Evolutionary conservation across 2,113 vertebrate species (phyloP), one percentile per base, ranked within the genome.

Genomic region (Aegotheles bennettii): DNA sequence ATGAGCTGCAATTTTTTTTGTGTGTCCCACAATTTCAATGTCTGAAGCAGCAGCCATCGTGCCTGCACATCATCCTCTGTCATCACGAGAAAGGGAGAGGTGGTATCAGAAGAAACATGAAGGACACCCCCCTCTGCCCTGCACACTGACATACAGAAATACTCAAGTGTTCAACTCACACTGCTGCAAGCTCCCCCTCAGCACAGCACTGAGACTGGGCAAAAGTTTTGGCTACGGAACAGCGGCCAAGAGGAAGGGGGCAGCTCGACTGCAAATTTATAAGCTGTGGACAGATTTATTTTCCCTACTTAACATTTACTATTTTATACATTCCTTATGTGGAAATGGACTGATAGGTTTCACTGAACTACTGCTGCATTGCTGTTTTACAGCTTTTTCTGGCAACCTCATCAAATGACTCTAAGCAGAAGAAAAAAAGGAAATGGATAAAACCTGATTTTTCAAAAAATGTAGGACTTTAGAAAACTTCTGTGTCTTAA

Each of bases 241-340:
- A 54, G 54, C 19, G 0, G 92, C 84, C 81, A 76, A 82, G 33
- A 93, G 57, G 69, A 80, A 71, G 56, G 60, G 63, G 47, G 59
- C 65, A 68, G 65, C 82, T 65, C 84, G 2, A 73, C 23, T 75
- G 77, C 80, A 94, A 56, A 89, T 89, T 91, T 92, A 94, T 75
- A 26, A 47, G 65, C 70, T 87, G 85, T 53, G 78, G 85, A 93
- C 68, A 90, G 92, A 95, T 96, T 92, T 93, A 76, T 70, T 93
- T 77, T 80, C 71, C 80, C 53, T 59, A 67, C 81, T 91, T 92
- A 82, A 69, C 67, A 61, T 61, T 71, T 77, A 48, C 26, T 84
- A 82, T 80, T 94, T 93, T 42, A 87, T 84, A 65, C 54, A 92
- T 74, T 89, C 51, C 73, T 93, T 42, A 85, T 57, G n/a, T 64